phyloP scores from a whole-genome alignment of 2,888 invertebrate species.

The Blastobasis lacticolella region DNA sequence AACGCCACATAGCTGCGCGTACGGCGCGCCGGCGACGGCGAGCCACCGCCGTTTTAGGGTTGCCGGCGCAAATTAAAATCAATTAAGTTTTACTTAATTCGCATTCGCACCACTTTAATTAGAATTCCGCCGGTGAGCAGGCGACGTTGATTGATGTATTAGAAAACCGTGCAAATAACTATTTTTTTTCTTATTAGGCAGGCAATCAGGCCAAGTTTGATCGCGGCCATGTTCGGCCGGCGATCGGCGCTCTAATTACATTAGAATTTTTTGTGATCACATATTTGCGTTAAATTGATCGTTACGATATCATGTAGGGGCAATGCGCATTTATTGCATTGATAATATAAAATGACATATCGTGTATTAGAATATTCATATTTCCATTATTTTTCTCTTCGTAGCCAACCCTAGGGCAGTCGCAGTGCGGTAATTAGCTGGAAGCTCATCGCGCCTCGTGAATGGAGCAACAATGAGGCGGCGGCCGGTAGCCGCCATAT shows the following conservation, averaged over 20 bases:
- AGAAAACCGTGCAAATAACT: neutral
- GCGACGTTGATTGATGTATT: constrained; percentile 23
- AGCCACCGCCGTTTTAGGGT: constrained; percentile 34
- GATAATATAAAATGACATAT: too few relatives aligned
- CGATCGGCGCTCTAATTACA: too few relatives aligned
- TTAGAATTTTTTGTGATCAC: too few relatives aligned
- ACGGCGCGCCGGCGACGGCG: constrained; percentile 22
- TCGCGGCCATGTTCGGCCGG: too few relatives aligned
- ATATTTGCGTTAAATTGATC: too few relatives aligned
- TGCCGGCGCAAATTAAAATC: constrained; percentile 27
- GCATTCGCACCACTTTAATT: constrained; percentile 22
- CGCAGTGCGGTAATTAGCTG: constrained; percentile 49
- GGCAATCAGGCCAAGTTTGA: too few relatives aligned
- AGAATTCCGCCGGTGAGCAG: constrained; percentile 21
- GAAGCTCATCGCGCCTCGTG: constrained; percentile 53
- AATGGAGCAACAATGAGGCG: constrained; percentile 49
- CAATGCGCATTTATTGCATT: too few relatives aligned
- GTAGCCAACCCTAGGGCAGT: constrained; percentile 34
- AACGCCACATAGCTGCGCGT: constrained; percentile 67
- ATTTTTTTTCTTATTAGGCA: too few relatives aligned
- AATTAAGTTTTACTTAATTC: constrained; percentile 25
- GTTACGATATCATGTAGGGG: too few relatives aligned
- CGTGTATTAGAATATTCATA: too few relatives aligned
- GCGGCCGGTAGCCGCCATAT: constrained; percentile 48
- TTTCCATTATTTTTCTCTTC: too few relatives aligned